Evolutionary conservation across 2,888 invertebrate genomes (phyloP), one percentile per base, ranked within the genome.

Genomic region (Tenthredo notha): DNA sequence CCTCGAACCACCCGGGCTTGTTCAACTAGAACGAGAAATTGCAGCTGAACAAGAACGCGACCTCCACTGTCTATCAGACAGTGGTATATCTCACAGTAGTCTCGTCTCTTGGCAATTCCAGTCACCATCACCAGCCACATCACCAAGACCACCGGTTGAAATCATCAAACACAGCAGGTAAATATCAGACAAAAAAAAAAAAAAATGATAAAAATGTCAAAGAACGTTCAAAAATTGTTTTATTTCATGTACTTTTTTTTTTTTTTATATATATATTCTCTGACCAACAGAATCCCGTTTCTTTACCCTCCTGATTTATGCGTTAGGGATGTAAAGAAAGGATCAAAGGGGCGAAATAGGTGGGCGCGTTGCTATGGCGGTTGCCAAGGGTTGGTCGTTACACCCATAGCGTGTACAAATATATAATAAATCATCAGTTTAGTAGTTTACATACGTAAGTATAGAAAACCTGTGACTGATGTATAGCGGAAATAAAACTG

Each of bases 11-110:
- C 98, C 98, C 0, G 95, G 95, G 40, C 94, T 98, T 86, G 97
- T 98, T 85, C 96, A 97, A 92, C 94, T 98, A 89, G 98, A 98
- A 94, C 96, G 96, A 90, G 98, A 98, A 94, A 97, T 98, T 85
- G 98, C 97, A n/a, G 94, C 96, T 87, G 97, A 97, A 92, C 97
- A 97, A 92, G 94, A 96, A 40, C 95, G 96, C 90, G 95, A 95
- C 15, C 95, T 95, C 7, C 94, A 95, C 87, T 93, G 93, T 87
- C 89, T 93, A 84, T 93, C 93, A 18, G 96, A 96, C 92, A 95
- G 96, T 83, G 96, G 95, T 92, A 94, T 96, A 93, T 88, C 94
- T 91, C 90, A 94, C 87, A 93, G 95, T 89, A 95, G 95, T 58
- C 91, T 95, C 84, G 92, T 96, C 82, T 96, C 96, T 18, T 97